Percentiles rank a stretch among this genome's conserved stretches.
Conservation (phyloP, 2,113 vertebrate species). For the Naja naja region DNA sequence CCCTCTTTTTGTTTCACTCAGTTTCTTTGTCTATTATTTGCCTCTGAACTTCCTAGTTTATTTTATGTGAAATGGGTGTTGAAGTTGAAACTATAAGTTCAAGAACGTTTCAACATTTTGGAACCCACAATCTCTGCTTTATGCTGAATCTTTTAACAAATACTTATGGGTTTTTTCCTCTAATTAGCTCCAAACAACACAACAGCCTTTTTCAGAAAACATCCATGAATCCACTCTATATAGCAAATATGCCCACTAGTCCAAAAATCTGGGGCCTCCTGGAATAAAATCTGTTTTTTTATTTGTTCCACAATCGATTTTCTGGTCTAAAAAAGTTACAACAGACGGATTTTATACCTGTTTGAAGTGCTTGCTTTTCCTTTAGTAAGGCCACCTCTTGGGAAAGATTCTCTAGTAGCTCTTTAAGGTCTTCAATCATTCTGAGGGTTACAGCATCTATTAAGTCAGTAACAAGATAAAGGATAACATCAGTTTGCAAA, state of each 20-base stretch:
- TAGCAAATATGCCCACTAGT: background rate
- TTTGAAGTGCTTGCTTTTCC: conserved; percentile 90
- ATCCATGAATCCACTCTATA: background rate
- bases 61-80: background rate
- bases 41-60: background rate
- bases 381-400: conserved; percentile 86
- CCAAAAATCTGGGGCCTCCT: background rate
- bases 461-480: conserved; percentile 16
- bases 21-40: background rate
- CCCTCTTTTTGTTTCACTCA: background rate
- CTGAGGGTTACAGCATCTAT: conserved; percentile 69
- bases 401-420: conserved; percentile 77
- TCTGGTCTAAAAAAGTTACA: background rate
- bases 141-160: background rate
- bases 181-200: background rate
- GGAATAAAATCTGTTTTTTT: background rate
- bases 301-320: background rate
- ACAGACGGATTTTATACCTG: conserved; percentile 66
- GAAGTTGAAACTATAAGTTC: background rate
- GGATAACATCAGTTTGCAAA: accelerated
- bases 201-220: background rate
- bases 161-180: background rate
- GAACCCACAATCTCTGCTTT: background rate
- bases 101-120: background rate
- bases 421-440: conserved; percentile 82